Conservation (phyloP, 2,888 invertebrate species). For the Chironomus riparius region DNA sequence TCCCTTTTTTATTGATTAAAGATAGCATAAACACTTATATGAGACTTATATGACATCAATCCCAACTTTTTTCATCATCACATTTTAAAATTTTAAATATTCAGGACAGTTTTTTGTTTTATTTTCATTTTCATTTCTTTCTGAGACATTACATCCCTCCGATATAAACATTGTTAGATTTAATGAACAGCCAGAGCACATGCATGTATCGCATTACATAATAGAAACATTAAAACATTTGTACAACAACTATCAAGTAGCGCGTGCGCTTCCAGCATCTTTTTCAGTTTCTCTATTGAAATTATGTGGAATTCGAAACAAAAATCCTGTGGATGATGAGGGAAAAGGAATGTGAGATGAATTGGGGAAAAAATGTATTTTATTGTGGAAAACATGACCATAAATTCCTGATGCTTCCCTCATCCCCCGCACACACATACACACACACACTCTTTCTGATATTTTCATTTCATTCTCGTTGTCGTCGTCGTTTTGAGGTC, state of each 20-base stretch:
- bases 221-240: constrained; percentile 17
- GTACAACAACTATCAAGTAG: background rate
- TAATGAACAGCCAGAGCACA: background rate
- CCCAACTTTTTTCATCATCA: too few relatives aligned
- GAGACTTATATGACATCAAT: background rate
- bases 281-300: background rate
- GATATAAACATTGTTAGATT: background rate
- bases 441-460: background rate
- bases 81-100: too few relatives aligned
- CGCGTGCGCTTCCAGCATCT: background rate
- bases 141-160: too few relatives aligned
- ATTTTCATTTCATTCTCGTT: background rate
- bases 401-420: background rate
- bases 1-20: background rate
- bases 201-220: constrained; percentile 1
- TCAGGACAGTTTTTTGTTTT: background rate
- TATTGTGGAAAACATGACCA: background rate
- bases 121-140: background rate
- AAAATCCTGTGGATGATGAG: background rate
- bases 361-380: background rate
- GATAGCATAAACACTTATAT: background rate
- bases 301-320: constrained; percentile 6
- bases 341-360: background rate
- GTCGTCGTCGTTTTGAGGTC: background rate
- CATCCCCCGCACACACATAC: too few relatives aligned